Base-by-base conservation (phyloP, 2,797 vertebrate species). In the Syncerus caffer region DNA sequence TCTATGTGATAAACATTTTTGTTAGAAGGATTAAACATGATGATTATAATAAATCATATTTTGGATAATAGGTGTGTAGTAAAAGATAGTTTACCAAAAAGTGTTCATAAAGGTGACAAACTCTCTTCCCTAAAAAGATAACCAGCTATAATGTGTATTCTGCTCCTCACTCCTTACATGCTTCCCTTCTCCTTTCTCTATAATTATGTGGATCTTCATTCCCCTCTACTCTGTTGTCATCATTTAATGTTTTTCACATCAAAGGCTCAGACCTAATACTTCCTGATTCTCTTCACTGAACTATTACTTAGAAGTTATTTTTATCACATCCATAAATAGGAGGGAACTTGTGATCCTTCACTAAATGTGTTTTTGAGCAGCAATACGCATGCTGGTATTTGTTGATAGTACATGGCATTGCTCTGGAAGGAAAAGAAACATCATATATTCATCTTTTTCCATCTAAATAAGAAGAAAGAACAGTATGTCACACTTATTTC, bases 241-340 rank as follows among this genome's bases (percentile, higher is more conserved):
- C 55, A 57, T 15, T 89, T 82, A 76, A 47, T 62, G 51, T 14
- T 82, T 93, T 87, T 93, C 53, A 96, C 25, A 90, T 50, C 31
- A 86, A 74, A 91, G 38, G 2, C 16, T 89, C 53, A 82, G 76
- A 64, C 0, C 3, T n/a, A 93, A 38, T n/a, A 31, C 31, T 76
- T 79, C 38, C 7, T 31, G 19, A 76, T 38, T 85, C 53, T 95
- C 11, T 89, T 50, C 78, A 45, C 17, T 67, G 15, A 93, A 8
- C 85, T 87, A 76, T 78, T 60, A 83, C 76, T 95, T 85, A 89
- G 14, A 90, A 53, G 29, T 51, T 95, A 86, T 79, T 90, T 89
- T 96, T 95, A 84, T 83, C 12, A 90, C 2, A 6, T 45, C 79
- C 79, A 53, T 91, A 58, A 89, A 91, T 38, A 34, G 9, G 19